Evolutionary conservation across 2,888 invertebrate species (phyloP).

Genomic region (Branchellion lobata): DNA sequence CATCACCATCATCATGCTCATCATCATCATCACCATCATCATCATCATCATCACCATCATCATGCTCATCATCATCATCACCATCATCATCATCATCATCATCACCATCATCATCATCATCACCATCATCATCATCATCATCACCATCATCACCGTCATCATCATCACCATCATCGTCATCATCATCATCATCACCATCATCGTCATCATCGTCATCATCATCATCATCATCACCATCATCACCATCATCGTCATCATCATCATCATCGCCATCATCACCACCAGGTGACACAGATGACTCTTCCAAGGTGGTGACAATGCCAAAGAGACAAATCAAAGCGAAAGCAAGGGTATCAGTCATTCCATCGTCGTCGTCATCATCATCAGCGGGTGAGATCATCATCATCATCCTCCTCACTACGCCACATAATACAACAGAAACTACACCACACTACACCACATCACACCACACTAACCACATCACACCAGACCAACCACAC

Average conservation of each 20-base stretch:
- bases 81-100: slow-evolving; percentile 23
- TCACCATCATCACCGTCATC: slow-evolving; percentile 35
- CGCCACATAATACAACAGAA: neutral
- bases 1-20: slow-evolving; percentile 15
- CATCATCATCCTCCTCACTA: no score
- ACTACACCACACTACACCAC: neutral
- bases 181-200: slow-evolving; percentile 42
- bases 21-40: slow-evolving; percentile 13
- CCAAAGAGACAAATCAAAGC: neutral
- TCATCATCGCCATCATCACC: slow-evolving; percentile 34
- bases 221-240: slow-evolving; percentile 11
- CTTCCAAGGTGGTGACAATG: no score
- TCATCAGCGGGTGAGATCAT: no score
- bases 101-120: slow-evolving; percentile 13
- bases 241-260: slow-evolving; percentile 47
- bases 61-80: slow-evolving; percentile 6
- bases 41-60: slow-evolving; percentile 11
- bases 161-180: slow-evolving; percentile 38
- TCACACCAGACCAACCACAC: no score
- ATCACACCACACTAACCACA: neutral
- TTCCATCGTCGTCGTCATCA: no score
- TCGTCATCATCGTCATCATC: slow-evolving; percentile 10
- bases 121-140: slow-evolving; percentile 39
- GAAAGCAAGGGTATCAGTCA: neutral
- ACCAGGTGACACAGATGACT: slow-evolving; percentile 43